Evolutionary conservation across 2,797 vertebrate genomes (phyloP).

Genomic region (Gymnocypris eckloni): DNA sequence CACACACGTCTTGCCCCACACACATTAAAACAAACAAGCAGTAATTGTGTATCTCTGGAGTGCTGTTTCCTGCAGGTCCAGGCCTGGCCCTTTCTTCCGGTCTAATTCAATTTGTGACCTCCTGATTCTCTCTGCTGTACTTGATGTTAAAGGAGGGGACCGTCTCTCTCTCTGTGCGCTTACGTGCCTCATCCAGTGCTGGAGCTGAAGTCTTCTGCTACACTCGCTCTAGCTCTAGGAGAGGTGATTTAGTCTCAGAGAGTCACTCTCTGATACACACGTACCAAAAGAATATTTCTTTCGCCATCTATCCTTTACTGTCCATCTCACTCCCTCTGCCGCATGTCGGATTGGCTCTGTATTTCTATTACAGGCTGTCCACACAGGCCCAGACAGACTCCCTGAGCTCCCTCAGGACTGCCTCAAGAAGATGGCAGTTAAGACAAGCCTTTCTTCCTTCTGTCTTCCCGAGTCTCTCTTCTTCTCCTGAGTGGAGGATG

Average conservation of each 20-base stretch:
- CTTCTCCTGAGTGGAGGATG: not conserved
- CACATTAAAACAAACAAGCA: slow-evolving; percentile 57
- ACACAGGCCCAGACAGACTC: slow-evolving; percentile 37
- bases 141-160: slow-evolving; percentile 74
- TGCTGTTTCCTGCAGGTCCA: slow-evolving; percentile 80
- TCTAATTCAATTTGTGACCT: slow-evolving; percentile 85
- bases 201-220: not conserved
- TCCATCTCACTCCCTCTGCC: slow-evolving; percentile 4
- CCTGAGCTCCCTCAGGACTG: slow-evolving; percentile 19
- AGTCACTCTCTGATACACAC: slow-evolving; percentile 2
- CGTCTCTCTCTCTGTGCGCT: slow-evolving; percentile 36
- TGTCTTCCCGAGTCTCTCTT: slow-evolving; percentile 18
- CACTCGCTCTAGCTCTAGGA: not conserved
- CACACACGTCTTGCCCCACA: slow-evolving; percentile 57
- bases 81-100: slow-evolving; percentile 81
- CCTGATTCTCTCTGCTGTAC: slow-evolving; percentile 81
- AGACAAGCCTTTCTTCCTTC: slow-evolving; percentile 36
- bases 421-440: slow-evolving; percentile 38
- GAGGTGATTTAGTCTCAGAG: not conserved
- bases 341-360: slow-evolving; percentile 15
- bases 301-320: slow-evolving; percentile 20
- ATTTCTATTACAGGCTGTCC: slow-evolving; percentile 42
- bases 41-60: slow-evolving; percentile 50
- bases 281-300: not conserved
- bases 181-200: slow-evolving; percentile 2